These are phyloP conservation scores for Ichneumon xanthorius DNA, from an alignment of 2,888 invertebrate species.

Conservation along the genomic window DNA sequence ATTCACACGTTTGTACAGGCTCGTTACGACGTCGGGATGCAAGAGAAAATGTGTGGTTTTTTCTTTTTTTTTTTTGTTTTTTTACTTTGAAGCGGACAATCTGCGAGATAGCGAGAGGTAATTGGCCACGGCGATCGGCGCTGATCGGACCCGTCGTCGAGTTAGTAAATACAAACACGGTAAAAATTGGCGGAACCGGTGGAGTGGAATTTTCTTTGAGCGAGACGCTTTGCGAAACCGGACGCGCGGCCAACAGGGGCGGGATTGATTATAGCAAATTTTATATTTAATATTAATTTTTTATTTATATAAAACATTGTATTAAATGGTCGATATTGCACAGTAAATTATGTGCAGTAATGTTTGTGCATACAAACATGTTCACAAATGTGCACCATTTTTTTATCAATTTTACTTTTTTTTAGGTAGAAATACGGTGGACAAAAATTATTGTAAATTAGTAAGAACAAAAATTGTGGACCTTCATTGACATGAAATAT, in stretches of 20 bases:
- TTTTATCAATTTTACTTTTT: too few relatives aligned
- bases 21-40: slow-evolving; percentile 53
- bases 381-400: too few relatives aligned
- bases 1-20: slow-evolving; percentile 71
- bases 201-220: slow-evolving; percentile 36
- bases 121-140: slow-evolving; percentile 44
- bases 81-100: background rate
- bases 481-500: too few relatives aligned
- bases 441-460: too few relatives aligned
- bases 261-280: background rate
- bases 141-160: slow-evolving; percentile 44
- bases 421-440: too few relatives aligned
- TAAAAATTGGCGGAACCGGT: slow-evolving; percentile 26
- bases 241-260: background rate
- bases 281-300: background rate
- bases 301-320: background rate
- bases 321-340: too few relatives aligned
- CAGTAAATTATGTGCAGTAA: too few relatives aligned
- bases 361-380: too few relatives aligned
- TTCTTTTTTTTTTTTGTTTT: too few relatives aligned
- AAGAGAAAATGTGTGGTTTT: background rate
- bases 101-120: slow-evolving; percentile 21
- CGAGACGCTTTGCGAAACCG: slow-evolving; percentile 19
- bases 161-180: slow-evolving; percentile 55
- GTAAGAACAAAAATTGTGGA: too few relatives aligned